Evolutionary conservation across 2,797 vertebrate species (phyloP), one percentile per base, ranked within the genome.

Genomic region (Lepus oiostolus): DNA sequence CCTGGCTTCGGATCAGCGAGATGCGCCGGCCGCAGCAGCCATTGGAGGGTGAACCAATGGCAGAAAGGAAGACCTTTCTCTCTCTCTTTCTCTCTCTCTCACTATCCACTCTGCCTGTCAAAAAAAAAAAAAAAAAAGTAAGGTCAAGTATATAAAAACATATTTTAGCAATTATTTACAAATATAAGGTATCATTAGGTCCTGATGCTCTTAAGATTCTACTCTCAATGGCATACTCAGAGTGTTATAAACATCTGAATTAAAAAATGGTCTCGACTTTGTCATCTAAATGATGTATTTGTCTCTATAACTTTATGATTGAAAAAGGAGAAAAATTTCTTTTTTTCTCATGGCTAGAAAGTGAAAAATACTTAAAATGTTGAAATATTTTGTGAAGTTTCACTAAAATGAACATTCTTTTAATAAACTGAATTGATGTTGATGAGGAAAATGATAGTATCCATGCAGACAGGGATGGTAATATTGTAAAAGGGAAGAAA

Each of bases 311-410:
- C 70, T 77, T 81, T 90, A 22, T 47, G n/a, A 58, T n/a, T 26
- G n/a, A 81, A 86, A 71, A 62, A 71, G 16, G 52, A 84, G 6
- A 30, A 82, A 89, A 80, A 14, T 85, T 30, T 88, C 19, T 42
- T 83, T 92, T 92, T 88, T 42, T 17, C 54, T 35, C 24, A 52
- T 26, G 4, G 19, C 6, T 92, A 87, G 58, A 85, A 32, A 68
- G 19, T 83, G 42, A 11, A 79, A 68, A 93, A 50, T 30, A 71
- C 88, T 95, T 89, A 95, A 94, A 95, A 84, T 74, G 28, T 24
- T 75, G 11, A 92, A 77, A 68, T 76, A 68, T 58, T 93, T 87
- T 93, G 3, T 32, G 80, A 71, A 60, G 12, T 88, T 88, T 94
- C 75, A 65, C 70, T 82, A 62, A 89, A 94, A 83, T 21, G 50